Conservation (phyloP, 2,888 invertebrate genomes). For the Chouioia cunea region DNA sequence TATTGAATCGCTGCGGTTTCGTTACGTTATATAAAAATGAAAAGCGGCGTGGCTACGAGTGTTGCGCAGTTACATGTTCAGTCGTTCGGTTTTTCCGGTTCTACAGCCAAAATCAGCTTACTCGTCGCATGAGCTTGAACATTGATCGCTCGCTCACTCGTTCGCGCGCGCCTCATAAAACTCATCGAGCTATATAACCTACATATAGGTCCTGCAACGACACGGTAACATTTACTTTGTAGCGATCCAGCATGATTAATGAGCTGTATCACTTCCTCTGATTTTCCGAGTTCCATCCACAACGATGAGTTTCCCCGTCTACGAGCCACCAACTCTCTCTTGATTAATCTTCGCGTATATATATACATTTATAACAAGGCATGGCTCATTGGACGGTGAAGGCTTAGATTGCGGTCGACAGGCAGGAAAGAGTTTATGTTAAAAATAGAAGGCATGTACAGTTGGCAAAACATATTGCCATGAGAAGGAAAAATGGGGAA, state of each 20-base stretch:
- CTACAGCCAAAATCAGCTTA: conserved; percentile 36
- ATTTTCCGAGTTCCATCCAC: conserved; percentile 25
- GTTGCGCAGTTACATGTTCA: not conserved
- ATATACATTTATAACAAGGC: not conserved
- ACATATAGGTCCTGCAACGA: not conserved
- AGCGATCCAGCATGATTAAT: conserved; percentile 34
- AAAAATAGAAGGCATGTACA: too few species aligned
- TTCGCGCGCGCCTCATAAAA: conserved; percentile 39
- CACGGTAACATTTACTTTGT: conserved; percentile 24
- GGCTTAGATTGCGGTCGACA: not conserved
- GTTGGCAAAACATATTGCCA: conserved; percentile 18
- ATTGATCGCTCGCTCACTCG: conserved; percentile 17
- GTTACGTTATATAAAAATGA: not conserved
- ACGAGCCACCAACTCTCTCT: too few species aligned
- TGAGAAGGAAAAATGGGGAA: not conserved
- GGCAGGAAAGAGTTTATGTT: not conserved
- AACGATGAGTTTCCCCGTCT: not conserved
- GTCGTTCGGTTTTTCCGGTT: conserved; percentile 10
- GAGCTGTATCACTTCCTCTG: conserved; percentile 29
- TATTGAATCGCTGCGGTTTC: too few species aligned
- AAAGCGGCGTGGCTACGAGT: not conserved
- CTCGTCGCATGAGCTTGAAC: conserved; percentile 18
- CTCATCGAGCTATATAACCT: not conserved
- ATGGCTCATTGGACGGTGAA: not conserved
- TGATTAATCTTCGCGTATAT: too few species aligned